A percentile compares a stretch with the other conserved stretches of the same genome.
Conservation (phyloP, 2,797 vertebrate genomes). For the Hipposideros larvatus region DNA sequence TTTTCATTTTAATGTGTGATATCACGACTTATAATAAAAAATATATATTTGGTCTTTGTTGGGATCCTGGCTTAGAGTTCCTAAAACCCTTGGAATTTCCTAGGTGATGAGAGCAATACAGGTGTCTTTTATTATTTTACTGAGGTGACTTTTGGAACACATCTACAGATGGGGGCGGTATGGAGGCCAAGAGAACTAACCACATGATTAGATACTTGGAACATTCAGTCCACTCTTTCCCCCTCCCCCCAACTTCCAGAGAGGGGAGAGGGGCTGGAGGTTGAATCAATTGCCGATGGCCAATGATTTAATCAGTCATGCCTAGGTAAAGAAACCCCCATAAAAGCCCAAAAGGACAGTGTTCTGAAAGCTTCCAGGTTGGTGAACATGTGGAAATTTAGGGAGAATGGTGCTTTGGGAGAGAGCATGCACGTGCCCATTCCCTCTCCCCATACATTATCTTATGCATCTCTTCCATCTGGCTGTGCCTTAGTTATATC, state of each 20-base stretch:
- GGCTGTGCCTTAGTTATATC: neutral
- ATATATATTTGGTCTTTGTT: neutral
- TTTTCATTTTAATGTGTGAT: neutral
- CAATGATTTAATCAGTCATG: neutral
- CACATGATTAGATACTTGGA: neutral
- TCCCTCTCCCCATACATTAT: neutral
- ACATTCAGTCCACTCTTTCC: neutral
- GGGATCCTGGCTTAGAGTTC: neutral
- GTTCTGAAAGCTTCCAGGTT: neutral
- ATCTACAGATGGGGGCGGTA: neutral
- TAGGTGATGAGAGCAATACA: neutral
- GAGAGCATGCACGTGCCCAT: neutral
- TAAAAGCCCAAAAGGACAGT: neutral
- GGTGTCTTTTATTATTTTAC: neutral
- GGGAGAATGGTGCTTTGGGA: neutral
- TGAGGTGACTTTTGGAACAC: neutral
- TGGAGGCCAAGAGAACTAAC: neutral
- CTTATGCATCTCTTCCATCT: neutral
- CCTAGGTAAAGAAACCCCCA: neutral
- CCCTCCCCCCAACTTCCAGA: neutral
- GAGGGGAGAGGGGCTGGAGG: neutral
- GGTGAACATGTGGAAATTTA: neutral
- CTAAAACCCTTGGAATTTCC: neutral
- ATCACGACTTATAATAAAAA: neutral
- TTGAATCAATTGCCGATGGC: neutral